Evolutionary conservation across 2,113 vertebrate genomes (phyloP).

Genomic region (Macrotus californicus): DNA sequence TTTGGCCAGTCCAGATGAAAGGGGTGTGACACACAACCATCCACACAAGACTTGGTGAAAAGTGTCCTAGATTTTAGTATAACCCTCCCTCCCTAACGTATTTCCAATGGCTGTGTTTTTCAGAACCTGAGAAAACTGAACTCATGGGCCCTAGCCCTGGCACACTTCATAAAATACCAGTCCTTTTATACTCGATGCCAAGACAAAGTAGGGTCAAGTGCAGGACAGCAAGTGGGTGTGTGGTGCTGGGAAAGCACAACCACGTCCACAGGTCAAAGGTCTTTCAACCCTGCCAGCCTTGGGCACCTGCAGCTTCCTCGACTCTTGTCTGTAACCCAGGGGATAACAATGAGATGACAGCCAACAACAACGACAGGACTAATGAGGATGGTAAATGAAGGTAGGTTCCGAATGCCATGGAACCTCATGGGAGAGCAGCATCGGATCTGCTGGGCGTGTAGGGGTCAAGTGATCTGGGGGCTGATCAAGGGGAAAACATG

Average conservation of each 20-base stretch:
- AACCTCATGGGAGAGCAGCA: neutral
- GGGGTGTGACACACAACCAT: neutral
- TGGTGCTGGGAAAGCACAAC: accelerated
- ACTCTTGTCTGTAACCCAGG: neutral
- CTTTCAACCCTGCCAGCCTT: neutral
- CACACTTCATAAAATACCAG: neutral
- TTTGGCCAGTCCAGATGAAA: neutral
- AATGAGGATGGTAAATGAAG: neutral
- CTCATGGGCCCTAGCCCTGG: neutral
- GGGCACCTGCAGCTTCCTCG: neutral
- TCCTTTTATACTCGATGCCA: neutral
- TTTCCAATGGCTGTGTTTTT: neutral
- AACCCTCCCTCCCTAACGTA: neutral
- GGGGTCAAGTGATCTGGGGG: neutral
- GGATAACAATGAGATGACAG: neutral
- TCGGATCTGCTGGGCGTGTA: neutral
- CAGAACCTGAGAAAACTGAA: neutral
- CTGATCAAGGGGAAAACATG: neutral
- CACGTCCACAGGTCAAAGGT: accelerated
- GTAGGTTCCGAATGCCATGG: neutral
- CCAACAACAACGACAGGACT: too few species aligned
- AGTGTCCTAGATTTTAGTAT: neutral
- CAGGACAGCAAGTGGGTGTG: neutral
- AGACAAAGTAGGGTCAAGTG: neutral
- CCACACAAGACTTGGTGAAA: neutral